Evolutionary conservation across 2,888 invertebrate species (phyloP).

Genomic region (Sesia apiformis): DNA sequence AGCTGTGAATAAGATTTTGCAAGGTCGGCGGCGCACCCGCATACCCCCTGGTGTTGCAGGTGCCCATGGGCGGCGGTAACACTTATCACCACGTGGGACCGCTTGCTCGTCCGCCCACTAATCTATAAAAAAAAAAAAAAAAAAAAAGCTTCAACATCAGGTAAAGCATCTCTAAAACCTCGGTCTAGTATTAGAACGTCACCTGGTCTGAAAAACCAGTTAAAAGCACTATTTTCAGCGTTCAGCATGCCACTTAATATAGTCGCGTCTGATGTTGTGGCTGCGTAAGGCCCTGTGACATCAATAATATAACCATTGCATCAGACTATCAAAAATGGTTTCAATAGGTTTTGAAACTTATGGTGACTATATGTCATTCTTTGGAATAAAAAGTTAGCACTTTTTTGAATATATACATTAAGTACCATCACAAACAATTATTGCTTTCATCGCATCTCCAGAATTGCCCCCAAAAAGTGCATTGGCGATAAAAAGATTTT

Average conservation of each 20-base stretch:
- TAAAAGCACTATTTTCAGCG: neutral
- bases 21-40: too few species aligned
- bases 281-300: constrained; percentile 11
- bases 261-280: constrained; percentile 4
- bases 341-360: constrained; percentile 8
- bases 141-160: neutral
- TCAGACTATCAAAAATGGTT: constrained; percentile 12
- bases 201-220: neutral
- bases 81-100: too few species aligned
- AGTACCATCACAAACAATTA: constrained; percentile 7
- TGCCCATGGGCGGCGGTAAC: too few species aligned
- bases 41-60: too few species aligned
- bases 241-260: neutral
- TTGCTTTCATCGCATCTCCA: neutral
- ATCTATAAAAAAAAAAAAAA: too few species aligned
- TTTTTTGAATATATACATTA: constrained; percentile 6
- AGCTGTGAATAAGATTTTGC: too few species aligned
- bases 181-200: constrained; percentile 1
- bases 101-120: too few species aligned
- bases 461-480: neutral
- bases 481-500: neutral
- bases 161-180: neutral
- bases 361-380: constrained; percentile 8
- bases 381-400: constrained; percentile 7
- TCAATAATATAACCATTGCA: constrained; percentile 14